Evolutionary conservation across 1,140 invertebrate species (phyloP), one percentile per base, ranked within the genome.

Genomic region (Cotesia chilonis): DNA sequence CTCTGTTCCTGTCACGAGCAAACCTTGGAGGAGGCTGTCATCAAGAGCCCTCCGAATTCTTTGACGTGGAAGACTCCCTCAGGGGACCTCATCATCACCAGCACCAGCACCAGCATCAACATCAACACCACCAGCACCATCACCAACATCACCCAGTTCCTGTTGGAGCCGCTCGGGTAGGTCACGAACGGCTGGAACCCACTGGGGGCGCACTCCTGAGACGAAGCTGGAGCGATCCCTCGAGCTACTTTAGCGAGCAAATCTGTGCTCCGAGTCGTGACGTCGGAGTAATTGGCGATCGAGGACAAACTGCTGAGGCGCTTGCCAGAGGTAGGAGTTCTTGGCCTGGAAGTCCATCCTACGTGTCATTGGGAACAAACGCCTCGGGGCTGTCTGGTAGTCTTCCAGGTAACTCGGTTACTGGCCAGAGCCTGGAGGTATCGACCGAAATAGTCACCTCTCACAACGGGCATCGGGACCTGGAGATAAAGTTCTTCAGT

Each of bases 401-500:
- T 47, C 41, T 47, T 55, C 38, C 59, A 41, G 54, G 36, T 51
- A 63, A 75, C 57, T 71, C 76, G 70, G 75, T 54, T 55, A 1
- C 72, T 74, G 0, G 74, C 4, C 84, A 85, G 67, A 80, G 82
- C 64, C 83, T 92, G 67, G 90, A 93, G 80, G 92, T 94, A n/a
- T 93, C 92, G 0, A 92, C 92, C 12, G 91, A 93, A 77, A 93
- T 94, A 70, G 91, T 94, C 41, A 93, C 92, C 20, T 93, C 92
- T 70, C 89, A 90, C 60, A 92, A 93, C 80, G 92, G 92, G 4
- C 92, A 93, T 79, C 87, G 92, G 61, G 92, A 94, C 82, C 84
- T 94, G 76, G 92, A 94, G 83, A 94, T 94, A 78, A 92, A 92
- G 78, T 92, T 94, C 83, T 93, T 92, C 82, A 91, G 90, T 66